Evolutionary conservation across 2,888 invertebrate genomes (phyloP), one percentile per base, ranked within the genome.

Genomic region (Ophion costatus): DNA sequence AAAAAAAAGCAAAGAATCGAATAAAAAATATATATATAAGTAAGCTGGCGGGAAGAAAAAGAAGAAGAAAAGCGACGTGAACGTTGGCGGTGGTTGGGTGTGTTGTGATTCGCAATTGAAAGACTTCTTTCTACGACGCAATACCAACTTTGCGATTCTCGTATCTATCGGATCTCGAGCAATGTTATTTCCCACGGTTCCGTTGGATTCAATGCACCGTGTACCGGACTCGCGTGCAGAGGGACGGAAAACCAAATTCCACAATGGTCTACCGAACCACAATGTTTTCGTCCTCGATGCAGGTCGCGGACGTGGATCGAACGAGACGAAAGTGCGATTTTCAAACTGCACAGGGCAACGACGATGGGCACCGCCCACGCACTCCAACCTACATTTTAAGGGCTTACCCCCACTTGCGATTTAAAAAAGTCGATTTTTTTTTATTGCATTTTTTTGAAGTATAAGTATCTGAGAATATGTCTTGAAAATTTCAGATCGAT

Each of bases 171-270:
- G 57, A 22, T 51, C 78, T 74, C 78, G 77, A 85, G 83, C 81
- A 69, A 73, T 70, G 84, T 80, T 83, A 81, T 86, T 88, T 88
- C 87, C 86, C 88, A 88, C 88, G 88, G 82, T 88, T 61, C 67
- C 57, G 73, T 75, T 78, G 14, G 33, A 69, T 64, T 69, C 24
- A 61, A 59, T 59, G 5, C 38, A 38, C 29, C 29, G 29, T 29
- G 29, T 29, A 29, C 29, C 14, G 24, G 38, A 74, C 29, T 24
- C n/a, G 51, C 17, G n/a, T 1, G n/a, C 22, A 45, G 38, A 73
- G 29, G 29, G n/a, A 11, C 29, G 24, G 2, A 42, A 67, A 67
- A 4, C 20, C 9, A 61, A 61, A 38, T 38, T 38, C 38, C 38
- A 38, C 38, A 38, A 38, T 7, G 38, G 7, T 38, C 9, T 1